A percentile compares a stretch with the other conserved stretches of the same genome.
Conservation (phyloP, 2,888 invertebrate species). For the Eupeodes luniger region DNA sequence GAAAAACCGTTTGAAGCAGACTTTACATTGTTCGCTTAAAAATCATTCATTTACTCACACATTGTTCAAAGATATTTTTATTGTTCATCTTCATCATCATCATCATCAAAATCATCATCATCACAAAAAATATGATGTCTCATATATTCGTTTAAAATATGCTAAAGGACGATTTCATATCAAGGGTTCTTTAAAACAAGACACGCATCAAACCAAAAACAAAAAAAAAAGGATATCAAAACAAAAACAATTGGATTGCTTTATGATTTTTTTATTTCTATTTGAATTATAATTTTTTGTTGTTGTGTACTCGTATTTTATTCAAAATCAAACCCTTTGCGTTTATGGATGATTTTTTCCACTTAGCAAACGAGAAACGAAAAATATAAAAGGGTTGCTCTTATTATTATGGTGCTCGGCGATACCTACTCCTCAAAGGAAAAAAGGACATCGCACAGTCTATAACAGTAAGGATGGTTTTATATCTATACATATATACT, state of each 20-base stretch:
- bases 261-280: constrained; percentile 26
- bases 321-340: constrained; percentile 40
- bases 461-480: neutral
- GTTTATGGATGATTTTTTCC: constrained; percentile 44
- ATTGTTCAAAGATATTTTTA: constrained; percentile 69
- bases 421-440: constrained; percentile 1
- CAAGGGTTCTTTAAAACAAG: constrained; percentile 42
- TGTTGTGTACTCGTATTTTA: constrained; percentile 18
- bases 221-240: neutral
- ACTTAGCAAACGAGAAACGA: constrained; percentile 38
- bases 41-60: constrained; percentile 55
- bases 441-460: constrained; percentile 30
- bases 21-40: constrained; percentile 68
- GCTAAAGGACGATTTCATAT: constrained; percentile 52
- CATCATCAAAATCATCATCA: neutral
- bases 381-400: constrained; percentile 19
- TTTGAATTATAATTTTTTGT: constrained; percentile 3
- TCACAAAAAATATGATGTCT: constrained; percentile 6
- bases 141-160: constrained; percentile 30
- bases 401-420: neutral
- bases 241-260: constrained; percentile 36
- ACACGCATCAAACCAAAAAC: constrained; percentile 24
- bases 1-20: constrained; percentile 39
- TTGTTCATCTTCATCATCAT: constrained; percentile 24
- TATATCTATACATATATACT: too few relatives aligned